Evolutionary conservation across 2,888 invertebrate genomes (phyloP).

Genomic region (Leucozona laternaria): DNA sequence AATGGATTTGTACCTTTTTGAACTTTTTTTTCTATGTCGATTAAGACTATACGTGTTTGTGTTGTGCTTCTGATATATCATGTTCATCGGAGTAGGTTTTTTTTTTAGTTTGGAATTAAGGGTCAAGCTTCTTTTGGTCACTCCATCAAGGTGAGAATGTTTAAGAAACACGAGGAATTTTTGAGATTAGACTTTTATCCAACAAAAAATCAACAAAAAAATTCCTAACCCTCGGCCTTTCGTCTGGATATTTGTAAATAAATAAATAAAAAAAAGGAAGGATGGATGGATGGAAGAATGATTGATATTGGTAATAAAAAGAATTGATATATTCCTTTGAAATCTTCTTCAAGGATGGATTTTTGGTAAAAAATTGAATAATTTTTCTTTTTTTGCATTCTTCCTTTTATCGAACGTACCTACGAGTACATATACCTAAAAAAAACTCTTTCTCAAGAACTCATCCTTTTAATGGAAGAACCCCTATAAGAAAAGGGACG

Average conservation of each 20-base stretch:
- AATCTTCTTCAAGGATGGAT: slow-evolving; percentile 41
- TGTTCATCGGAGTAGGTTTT: slow-evolving; percentile 7
- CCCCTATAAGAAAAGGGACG: slow-evolving; percentile 34
- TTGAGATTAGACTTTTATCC: not conserved
- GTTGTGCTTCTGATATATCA: slow-evolving; percentile 13
- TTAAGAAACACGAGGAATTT: slow-evolving; percentile 17
- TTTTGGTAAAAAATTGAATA: slow-evolving; percentile 29
- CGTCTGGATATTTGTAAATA: slow-evolving; percentile 5
- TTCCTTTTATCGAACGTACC: slow-evolving; percentile 12
- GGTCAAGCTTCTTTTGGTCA: not conserved
- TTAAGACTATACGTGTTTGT: slow-evolving; percentile 42
- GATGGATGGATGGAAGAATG: slow-evolving; percentile 37
- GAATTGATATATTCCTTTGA: slow-evolving; percentile 69
- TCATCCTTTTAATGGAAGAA: slow-evolving; percentile 66
- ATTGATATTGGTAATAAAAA: slow-evolving; percentile 68
- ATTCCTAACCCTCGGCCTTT: not conserved
- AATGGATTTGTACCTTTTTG: slow-evolving; percentile 16
- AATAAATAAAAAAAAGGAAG: slow-evolving; percentile 1
- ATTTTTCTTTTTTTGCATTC: slow-evolving; percentile 12
- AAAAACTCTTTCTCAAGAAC: slow-evolving; percentile 1
- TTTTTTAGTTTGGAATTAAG: not conserved
- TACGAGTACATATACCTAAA: not conserved
- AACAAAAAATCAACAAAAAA: slow-evolving; percentile 26
- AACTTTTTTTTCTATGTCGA: slow-evolving; percentile 29
- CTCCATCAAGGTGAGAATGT: slow-evolving; percentile 21